phyloP scores from a whole-genome alignment of 2,797 vertebrate species.

The Sebastiscus albofasciatus region DNA sequence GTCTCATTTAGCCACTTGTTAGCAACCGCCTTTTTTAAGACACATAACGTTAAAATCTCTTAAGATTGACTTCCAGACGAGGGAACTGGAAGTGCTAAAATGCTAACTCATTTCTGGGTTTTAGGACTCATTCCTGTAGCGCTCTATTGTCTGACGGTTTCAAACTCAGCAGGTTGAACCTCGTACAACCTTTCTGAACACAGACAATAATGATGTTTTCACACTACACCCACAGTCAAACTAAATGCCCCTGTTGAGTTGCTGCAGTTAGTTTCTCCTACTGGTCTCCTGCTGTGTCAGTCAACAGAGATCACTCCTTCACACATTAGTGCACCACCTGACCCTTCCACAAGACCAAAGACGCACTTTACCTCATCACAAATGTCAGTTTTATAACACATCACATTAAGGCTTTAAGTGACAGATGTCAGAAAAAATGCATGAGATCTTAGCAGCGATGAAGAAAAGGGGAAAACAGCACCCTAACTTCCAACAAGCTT shows the following conservation, averaged over 20 bases:
- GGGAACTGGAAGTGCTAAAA: too few species aligned
- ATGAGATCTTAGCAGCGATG: not conserved
- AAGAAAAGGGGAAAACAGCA: not conserved
- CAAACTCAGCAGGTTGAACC: constrained; percentile 10
- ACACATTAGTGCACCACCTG: constrained; percentile 12
- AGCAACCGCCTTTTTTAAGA: too few species aligned
- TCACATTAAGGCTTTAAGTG: constrained; percentile 13
- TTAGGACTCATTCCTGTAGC: too few species aligned
- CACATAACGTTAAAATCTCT: too few species aligned
- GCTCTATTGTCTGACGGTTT: not conserved
- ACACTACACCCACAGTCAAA: not conserved
- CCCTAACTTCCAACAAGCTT: not conserved
- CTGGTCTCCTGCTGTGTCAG: constrained; percentile 7
- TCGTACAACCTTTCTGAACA: constrained; percentile 3
- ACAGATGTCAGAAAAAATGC: constrained; percentile 8
- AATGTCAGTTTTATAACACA: constrained; percentile 25
- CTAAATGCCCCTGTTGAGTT: not conserved
- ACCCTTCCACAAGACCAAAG: not conserved
- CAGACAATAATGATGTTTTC: not conserved
- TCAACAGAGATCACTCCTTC: constrained; percentile 31
- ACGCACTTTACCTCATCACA: constrained; percentile 11
- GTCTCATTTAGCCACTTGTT: too few species aligned
- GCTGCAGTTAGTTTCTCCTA: not conserved
- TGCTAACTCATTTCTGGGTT: too few species aligned
- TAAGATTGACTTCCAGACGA: too few species aligned